Percentiles rank a stretch among this genome's conserved stretches.
These are phyloP conservation scores for Stichodactyla mertensii DNA, from an alignment of 64 coral and sea anemone species.

Conservation along the genomic window DNA sequence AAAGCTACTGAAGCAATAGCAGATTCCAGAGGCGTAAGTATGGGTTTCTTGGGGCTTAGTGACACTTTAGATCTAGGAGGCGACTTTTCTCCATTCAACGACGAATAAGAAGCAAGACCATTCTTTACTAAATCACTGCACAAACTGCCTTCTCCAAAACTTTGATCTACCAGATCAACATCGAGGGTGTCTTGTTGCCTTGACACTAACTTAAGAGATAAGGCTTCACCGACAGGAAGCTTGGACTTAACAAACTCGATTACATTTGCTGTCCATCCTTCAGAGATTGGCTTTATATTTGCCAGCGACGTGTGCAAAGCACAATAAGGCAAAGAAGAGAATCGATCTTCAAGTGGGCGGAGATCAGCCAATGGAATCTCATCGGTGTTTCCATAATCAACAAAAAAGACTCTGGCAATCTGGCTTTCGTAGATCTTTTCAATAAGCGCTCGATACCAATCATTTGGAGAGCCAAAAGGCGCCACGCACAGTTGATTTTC, in stretches of 20 bases:
- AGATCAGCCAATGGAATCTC: slow-evolving; percentile 17
- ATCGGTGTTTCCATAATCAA: slow-evolving; percentile 55
- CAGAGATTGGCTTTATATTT: slow-evolving; percentile 1
- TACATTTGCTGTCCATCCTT: slow-evolving; percentile 30
- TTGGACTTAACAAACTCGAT: slow-evolving; percentile 20
- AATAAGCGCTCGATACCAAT: slow-evolving; percentile 47
- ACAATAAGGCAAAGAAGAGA: slow-evolving; percentile 30
- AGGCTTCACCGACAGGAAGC: background rate
- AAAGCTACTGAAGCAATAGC: slow-evolving; percentile 41
- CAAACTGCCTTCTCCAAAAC: background rate
- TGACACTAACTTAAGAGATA: background rate
- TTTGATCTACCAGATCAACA: slow-evolving; percentile 12
- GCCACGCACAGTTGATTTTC: slow-evolving; percentile 41
- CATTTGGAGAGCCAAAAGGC: slow-evolving; percentile 3
- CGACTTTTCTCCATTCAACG: background rate
- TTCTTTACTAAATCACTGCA: background rate
- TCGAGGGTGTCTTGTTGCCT: slow-evolving; percentile 13
- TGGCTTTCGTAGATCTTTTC: background rate
- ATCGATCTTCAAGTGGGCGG: slow-evolving; percentile 13
- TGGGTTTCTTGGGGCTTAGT: background rate
- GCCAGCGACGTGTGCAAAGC: slow-evolving; percentile 38
- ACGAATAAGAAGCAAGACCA: background rate
- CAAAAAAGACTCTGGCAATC: slow-evolving; percentile 21
- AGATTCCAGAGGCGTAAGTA: slow-evolving; percentile 19
- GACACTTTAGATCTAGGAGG: background rate